Base-by-base conservation (phyloP, 2,888 invertebrate genomes). In the Parascotia fuliginaria region DNA sequence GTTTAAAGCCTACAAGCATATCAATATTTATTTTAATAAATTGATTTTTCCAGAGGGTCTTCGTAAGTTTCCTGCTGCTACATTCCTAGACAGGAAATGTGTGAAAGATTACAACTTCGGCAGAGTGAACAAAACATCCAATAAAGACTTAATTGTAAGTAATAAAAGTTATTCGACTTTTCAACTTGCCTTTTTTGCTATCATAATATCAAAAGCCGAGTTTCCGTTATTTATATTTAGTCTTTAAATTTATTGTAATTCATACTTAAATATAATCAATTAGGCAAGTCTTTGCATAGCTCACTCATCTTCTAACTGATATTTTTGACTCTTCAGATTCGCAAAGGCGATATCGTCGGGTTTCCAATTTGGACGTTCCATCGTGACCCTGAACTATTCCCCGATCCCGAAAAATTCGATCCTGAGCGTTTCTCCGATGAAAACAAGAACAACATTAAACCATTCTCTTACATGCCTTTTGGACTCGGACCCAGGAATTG, bases 51-150 rank as follows among this genome's bases (percentile, higher is more conserved):
- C 68, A 56, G 93, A 93, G 66, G 63, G 82, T 0, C 59, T 93
- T 1, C 70, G 93, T 4, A 70, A 75, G 2, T 93, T 93, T 93
- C 69, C 90, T 0, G 65, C 84, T 1, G 81, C 73, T 0, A 45
- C 71, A 1, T 47, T 67, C 0, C 72, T 77, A 0, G 91, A 92
- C 58, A 80, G 93, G 7, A 16, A 69, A 0, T 92, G 93, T 45
- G 61, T 75, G 0, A 89, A 87, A 62, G 78, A 83, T 6, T 93
- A 87, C 33, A 82, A 70, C 65, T n/a, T 67, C 3, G 70, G 67
- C 75, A 83, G 58, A 59, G 68, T 81, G 0, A 77, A 79, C 16
- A 46, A 60, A 2, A 37, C 70, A 2, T 58, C 78, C 0, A 62
- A 54, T 1, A 34, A 69, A 16, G 82, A 83, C 54, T 79, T 60